phyloP scores from a whole-genome alignment of 2,888 invertebrate species.

The Melanophora roralis region DNA sequence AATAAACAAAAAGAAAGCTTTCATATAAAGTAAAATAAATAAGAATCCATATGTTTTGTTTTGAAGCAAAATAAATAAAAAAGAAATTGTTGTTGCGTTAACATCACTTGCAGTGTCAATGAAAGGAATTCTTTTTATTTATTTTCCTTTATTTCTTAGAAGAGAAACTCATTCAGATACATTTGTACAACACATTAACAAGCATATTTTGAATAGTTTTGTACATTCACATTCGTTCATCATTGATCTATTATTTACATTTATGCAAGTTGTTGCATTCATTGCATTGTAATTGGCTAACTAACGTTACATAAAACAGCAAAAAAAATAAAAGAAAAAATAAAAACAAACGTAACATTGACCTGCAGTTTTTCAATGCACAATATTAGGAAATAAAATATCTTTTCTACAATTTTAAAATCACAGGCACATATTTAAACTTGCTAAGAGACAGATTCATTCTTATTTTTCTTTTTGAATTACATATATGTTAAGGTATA shows the following conservation, averaged over 20 bases:
- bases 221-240: background rate
- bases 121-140: slow-evolving; percentile 14
- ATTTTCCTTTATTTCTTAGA: slow-evolving; percentile 5
- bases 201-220: slow-evolving; percentile 9
- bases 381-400: too few relatives aligned
- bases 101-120: slow-evolving; percentile 34
- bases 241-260: background rate
- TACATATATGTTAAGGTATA: too few relatives aligned
- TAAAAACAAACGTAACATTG: background rate
- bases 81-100: slow-evolving; percentile 34
- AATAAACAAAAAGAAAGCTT: slow-evolving; percentile 33
- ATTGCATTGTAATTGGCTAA: slow-evolving; percentile 60
- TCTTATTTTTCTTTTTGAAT: too few relatives aligned
- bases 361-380: too few relatives aligned
- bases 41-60: slow-evolving; percentile 52
- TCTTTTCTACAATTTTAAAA: too few relatives aligned
- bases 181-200: slow-evolving; percentile 1
- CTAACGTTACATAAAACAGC: slow-evolving; percentile 43
- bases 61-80: slow-evolving; percentile 32
- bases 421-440: too few relatives aligned
- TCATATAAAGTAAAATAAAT: slow-evolving; percentile 38
- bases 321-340: too few relatives aligned
- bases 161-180: background rate
- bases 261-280: slow-evolving; percentile 15
- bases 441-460: too few relatives aligned